These are phyloP conservation scores for Polyodon spathula DNA, from an alignment of 2,113 vertebrate genomes.

Conservation along the genomic window DNA sequence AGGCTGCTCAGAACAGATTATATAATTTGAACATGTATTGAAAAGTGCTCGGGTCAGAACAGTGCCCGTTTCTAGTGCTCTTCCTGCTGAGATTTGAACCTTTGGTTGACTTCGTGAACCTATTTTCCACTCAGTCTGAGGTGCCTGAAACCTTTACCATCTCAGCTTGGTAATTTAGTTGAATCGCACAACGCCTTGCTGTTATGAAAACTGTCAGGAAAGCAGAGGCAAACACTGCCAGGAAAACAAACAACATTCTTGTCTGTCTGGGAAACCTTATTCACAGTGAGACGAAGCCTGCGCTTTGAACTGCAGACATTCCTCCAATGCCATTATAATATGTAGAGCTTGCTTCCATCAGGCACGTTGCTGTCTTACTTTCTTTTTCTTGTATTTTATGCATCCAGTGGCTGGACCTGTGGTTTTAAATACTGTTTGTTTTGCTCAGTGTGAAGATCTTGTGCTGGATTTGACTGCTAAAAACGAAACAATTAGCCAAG, in stretches of 20 bases:
- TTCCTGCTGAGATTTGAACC: not conserved
- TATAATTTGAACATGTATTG: too few species aligned
- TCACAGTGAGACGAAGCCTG: not conserved
- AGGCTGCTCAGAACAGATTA: too few species aligned
- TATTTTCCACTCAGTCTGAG: conserved; percentile 2
- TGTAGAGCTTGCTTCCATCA: too few species aligned
- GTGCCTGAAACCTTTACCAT: not conserved
- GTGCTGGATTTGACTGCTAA: too few species aligned
- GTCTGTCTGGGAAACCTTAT: not conserved
- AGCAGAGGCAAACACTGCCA: conserved; percentile 5
- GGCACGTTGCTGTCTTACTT: too few species aligned
- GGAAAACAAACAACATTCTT: conserved; percentile 6
- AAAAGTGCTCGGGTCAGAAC: not conserved
- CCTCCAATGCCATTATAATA: too few species aligned
- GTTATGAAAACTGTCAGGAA: conserved; percentile 3
- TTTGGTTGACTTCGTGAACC: not conserved
- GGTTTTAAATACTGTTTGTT: too few species aligned
- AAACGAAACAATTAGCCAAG: too few species aligned
- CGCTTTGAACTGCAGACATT: not conserved
- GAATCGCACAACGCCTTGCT: not conserved
- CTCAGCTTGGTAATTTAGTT: conserved; percentile 3
- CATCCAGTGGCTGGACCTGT: too few species aligned
- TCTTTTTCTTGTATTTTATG: too few species aligned
- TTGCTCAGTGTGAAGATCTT: too few species aligned
- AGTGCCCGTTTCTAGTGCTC: not conserved